Evolutionary conservation across 2,888 invertebrate species (phyloP).

Genomic region (Belgica antarctica): DNA sequence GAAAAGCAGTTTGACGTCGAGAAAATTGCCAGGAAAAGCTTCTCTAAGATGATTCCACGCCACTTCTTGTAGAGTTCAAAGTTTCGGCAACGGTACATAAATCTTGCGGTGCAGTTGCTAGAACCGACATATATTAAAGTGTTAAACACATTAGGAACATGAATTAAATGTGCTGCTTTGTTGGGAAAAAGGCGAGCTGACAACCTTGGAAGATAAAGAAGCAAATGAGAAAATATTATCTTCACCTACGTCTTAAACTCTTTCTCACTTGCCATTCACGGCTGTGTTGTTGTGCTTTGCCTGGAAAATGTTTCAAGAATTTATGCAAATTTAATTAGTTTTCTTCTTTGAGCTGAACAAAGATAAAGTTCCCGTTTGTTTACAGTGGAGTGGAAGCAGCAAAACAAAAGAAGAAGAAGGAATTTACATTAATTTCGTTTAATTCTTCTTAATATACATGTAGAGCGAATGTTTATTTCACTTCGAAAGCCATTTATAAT

Average conservation of each 20-base stretch:
- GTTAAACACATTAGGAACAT: slow-evolving; percentile 7
- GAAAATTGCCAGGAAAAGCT: too few relatives aligned
- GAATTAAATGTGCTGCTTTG: too few relatives aligned
- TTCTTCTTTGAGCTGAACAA: neutral
- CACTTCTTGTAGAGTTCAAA: too few relatives aligned
- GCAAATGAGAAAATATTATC: too few relatives aligned
- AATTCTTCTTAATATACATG: slow-evolving; percentile 22
- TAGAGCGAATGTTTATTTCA: slow-evolving; percentile 12
- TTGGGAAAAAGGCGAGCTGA: too few relatives aligned
- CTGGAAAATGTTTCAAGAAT: neutral
- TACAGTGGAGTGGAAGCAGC: too few relatives aligned
- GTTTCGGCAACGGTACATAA: neutral
- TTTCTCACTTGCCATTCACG: neutral
- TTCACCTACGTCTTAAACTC: too few relatives aligned
- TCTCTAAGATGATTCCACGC: too few relatives aligned
- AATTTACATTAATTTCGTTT: slow-evolving; percentile 28
- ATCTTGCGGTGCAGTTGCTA: neutral
- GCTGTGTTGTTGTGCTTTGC: too few relatives aligned
- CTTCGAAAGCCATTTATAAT: neutral
- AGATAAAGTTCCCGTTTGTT: slow-evolving; percentile 19
- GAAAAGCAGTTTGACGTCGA: too few relatives aligned
- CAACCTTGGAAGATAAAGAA: too few relatives aligned
- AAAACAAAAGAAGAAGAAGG: neutral
- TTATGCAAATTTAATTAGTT: slow-evolving; percentile 33
- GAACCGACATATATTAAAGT: neutral